Conservation (phyloP, 2,113 vertebrate species). For the Tamias sibiricus region DNA sequence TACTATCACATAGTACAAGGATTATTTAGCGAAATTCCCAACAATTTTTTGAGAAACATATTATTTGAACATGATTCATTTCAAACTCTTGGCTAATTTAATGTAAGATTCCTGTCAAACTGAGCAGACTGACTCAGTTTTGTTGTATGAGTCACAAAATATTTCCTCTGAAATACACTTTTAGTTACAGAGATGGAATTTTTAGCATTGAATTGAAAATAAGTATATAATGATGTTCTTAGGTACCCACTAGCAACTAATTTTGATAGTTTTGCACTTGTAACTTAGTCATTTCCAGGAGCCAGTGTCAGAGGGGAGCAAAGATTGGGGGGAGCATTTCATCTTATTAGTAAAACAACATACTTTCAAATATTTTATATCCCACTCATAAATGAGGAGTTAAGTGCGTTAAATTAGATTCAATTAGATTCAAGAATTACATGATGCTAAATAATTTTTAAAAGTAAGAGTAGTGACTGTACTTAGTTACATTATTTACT, state of each 20-base stretch:
- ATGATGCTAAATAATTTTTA: background rate
- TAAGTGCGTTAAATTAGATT: background rate
- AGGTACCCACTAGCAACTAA: background rate
- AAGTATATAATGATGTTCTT: background rate
- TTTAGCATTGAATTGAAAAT: background rate
- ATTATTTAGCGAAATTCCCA: background rate
- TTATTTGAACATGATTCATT: background rate
- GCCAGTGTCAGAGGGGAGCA: background rate
- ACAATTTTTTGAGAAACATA: background rate
- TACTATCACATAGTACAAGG: background rate
- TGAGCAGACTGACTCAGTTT: background rate
- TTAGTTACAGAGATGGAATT: background rate
- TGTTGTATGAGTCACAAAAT: slow-evolving; percentile 1
- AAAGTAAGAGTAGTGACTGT: background rate
- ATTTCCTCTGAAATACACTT: background rate
- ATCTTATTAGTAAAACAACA: background rate
- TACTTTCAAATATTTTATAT: background rate
- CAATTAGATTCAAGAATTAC: background rate
- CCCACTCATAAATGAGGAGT: background rate
- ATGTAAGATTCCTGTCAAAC: background rate
- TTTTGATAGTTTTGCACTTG: background rate
- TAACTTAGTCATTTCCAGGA: background rate
- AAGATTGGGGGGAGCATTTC: background rate
- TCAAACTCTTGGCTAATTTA: background rate
- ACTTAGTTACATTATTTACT: background rate